Base-by-base conservation (phyloP, 2,797 vertebrate genomes). In the Sebastes baramenuke region DNA sequence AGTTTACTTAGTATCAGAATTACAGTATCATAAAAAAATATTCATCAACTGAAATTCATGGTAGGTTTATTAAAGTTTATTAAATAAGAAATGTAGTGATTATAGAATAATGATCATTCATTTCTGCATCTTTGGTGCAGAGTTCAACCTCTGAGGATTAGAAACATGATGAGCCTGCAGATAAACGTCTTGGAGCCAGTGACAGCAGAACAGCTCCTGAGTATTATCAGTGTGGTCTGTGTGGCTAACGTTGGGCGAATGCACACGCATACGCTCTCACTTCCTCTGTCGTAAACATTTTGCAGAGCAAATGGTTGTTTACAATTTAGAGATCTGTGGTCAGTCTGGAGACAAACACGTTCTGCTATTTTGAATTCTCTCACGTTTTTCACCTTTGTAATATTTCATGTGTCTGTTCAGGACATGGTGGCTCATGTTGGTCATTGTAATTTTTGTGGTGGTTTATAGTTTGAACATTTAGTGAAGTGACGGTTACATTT, bases 231-330 rank as follows among this genome's bases (percentile, higher is more conserved):
- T 79, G 87, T 88, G 80, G 89, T 90, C 69, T 80, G 12, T 81
- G 85, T 83, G 88, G 83, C 82, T 67, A 36, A 74, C 46, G 16
- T 25, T 72, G 52, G 46, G 61, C 3, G 3, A 55, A 67, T 29
- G 49, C 74, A 71, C 12, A 62, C n/a, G n/a, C 38, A 38, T 60
- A 34, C n/a, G 75, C 60, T 78, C 62, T 84, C 79, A 81, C 82
- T 88, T 87, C 85, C 80, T 75, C 30, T 85, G 58, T 62, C 36
- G 69, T 66, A 77, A 86, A 83, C 78, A 82, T 36, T 82, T 77
- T 64, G 60, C 54, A 77, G 38, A 81, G 56, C 36, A 61, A 69
- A 30, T 4, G 2, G 14, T 67, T 78, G 64, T 59, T 79, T 72
- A n/a, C 12, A 58, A 22, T 55, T 62, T 34, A 2, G 55, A 67